phyloP scores from a whole-genome alignment of 1,140 invertebrate genomes.

The Platyscapa corneri region DNA sequence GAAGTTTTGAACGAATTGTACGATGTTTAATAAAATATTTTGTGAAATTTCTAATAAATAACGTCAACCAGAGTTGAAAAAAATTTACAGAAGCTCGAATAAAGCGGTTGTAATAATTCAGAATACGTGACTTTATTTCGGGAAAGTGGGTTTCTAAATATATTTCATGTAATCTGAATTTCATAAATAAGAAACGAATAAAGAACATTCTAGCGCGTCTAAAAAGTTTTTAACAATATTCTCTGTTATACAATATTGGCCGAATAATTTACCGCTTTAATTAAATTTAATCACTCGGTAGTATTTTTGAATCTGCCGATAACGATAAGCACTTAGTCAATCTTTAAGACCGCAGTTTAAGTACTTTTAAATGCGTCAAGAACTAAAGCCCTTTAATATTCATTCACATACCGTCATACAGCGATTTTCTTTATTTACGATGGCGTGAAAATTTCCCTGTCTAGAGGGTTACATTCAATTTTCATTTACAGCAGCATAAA shows the following conservation, averaged over 20 bases:
- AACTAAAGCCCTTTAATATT: not conserved
- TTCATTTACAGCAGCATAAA: not conserved
- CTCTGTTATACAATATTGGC: not conserved
- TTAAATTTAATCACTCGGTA: constrained; percentile 29
- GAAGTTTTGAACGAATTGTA: too few species aligned
- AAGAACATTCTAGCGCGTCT: not conserved
- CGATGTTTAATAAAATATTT: too few species aligned
- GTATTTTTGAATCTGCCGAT: constrained; percentile 39
- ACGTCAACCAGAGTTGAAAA: too few species aligned
- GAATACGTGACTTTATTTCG: too few species aligned
- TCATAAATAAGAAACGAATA: not conserved
- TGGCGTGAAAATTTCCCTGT: constrained; percentile 4
- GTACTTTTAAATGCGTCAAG: constrained; percentile 40
- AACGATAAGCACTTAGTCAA: constrained; percentile 36
- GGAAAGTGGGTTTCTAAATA: too few species aligned
- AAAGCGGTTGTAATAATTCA: too few species aligned
- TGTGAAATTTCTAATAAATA: too few species aligned
- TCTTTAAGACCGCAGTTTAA: constrained; percentile 25
- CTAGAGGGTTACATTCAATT: constrained; percentile 28
- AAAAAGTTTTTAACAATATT: not conserved
- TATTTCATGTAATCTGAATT: too few species aligned
- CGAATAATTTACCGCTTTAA: constrained; percentile 2
- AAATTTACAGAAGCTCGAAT: too few species aligned
- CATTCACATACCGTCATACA: not conserved
- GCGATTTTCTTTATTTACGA: constrained; percentile 39